Percentiles rank a stretch among this genome's conserved stretches.
phyloP scores from a whole-genome alignment of 2,888 invertebrate genomes.

The Auanema freiburgensis region DNA sequence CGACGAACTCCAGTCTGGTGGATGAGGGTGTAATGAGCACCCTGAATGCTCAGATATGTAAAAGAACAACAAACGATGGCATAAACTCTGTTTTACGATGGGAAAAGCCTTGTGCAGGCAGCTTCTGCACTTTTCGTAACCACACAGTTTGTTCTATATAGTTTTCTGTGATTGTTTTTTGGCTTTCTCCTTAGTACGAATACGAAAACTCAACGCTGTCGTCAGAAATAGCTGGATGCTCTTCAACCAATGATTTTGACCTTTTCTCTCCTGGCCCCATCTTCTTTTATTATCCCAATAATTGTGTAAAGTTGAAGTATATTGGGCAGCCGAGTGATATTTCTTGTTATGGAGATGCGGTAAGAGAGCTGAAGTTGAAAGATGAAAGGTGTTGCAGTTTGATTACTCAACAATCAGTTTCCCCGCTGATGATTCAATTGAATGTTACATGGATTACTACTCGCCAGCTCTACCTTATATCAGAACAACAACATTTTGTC shows the following conservation, averaged over 20 bases:
- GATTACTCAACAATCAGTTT: conserved; percentile 17
- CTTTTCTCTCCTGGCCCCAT: conserved; percentile 34
- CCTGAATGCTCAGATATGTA: conserved; percentile 33
- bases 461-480: conserved; percentile 35
- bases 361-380: background rate
- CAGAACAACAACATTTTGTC: conserved; percentile 26
- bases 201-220: conserved; percentile 3
- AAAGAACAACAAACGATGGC: conserved; percentile 24
- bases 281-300: conserved; percentile 32
- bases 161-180: background rate
- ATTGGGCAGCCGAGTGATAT: conserved; percentile 24
- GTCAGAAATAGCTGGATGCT: conserved; percentile 8
- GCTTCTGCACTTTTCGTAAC: conserved; percentile 27
- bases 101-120: conserved; percentile 35
- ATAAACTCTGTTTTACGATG: conserved; percentile 29
- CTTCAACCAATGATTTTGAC: conserved; percentile 28
- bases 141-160: conserved; percentile 11
- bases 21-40: conserved; percentile 12
- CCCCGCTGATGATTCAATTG: conserved; percentile 20
- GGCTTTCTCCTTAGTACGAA: background rate
- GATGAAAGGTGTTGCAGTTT: conserved; percentile 14
- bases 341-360: conserved; percentile 30
- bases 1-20: conserved; percentile 25
- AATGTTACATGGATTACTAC: conserved; percentile 41
- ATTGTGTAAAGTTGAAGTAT: conserved; percentile 34